Percentiles rank a stretch among this genome's conserved stretches.
Evolutionary conservation across 2,888 invertebrate species (phyloP).

Genomic region (Microctonus brassicae): DNA sequence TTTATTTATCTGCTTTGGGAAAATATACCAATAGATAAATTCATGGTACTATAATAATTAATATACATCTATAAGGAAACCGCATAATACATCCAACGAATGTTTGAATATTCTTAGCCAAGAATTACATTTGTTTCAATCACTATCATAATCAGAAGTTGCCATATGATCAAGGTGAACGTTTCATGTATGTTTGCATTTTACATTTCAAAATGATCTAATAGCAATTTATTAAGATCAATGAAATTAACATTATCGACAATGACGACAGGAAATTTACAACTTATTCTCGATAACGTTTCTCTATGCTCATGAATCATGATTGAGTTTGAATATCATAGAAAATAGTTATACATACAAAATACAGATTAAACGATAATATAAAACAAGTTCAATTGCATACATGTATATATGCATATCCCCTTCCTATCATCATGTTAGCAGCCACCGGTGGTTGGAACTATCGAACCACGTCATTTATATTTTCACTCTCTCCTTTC

Average conservation of each 20-base stretch:
- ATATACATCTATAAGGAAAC: neutral
- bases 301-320: neutral
- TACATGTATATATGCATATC: neutral
- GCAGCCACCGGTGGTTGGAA: slow-evolving; percentile 21
- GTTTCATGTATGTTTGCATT: neutral
- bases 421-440: slow-evolving; percentile 11
- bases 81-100: neutral
- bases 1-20: neutral
- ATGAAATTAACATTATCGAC: neutral
- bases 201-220: neutral
- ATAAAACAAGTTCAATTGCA: neutral
- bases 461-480: slow-evolving; percentile 19
- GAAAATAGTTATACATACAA: neutral
- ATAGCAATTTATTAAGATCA: neutral
- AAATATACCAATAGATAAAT: neutral
- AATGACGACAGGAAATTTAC: neutral
- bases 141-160: neutral
- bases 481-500: slow-evolving; percentile 5
- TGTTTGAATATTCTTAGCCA: no score
- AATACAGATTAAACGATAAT: neutral
- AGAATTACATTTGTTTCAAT: no score
- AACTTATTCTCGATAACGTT: neutral
- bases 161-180: neutral
- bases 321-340: neutral
- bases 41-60: neutral